These are phyloP conservation scores for Athalia cordata DNA, from an alignment of 2,888 invertebrate genomes.

Conservation along the genomic window DNA sequence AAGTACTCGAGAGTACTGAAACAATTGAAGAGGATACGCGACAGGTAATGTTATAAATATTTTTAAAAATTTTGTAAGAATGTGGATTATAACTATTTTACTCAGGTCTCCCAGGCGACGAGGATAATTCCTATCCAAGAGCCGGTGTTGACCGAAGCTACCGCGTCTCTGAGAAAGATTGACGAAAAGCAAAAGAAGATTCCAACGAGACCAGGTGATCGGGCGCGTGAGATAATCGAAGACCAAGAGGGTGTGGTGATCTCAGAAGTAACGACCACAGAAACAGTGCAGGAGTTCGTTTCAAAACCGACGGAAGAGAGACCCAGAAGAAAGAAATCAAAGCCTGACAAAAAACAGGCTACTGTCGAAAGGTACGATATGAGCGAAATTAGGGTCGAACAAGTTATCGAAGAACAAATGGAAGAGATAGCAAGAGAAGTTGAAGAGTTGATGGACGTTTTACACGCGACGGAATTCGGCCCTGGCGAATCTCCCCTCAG, in stretches of 20 bases:
- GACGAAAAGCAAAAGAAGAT: constrained; percentile 75
- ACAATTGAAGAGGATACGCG: constrained; percentile 74
- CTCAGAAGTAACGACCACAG: constrained; percentile 67
- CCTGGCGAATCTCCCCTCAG: constrained; percentile 86
- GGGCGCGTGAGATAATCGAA: constrained; percentile 75
- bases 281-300: constrained; percentile 61
- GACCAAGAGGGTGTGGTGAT: constrained; percentile 72
- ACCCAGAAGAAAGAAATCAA: constrained; percentile 55
- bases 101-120: constrained; percentile 73
- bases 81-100: neutral
- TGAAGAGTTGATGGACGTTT: constrained; percentile 83
- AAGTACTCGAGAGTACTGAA: constrained; percentile 78
- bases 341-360: constrained; percentile 63
- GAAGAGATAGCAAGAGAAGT: constrained; percentile 82
- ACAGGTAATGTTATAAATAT: neutral
- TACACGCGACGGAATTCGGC: constrained; percentile 87
- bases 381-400: constrained; percentile 75
- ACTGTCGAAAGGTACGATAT: constrained; percentile 71
- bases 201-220: constrained; percentile 72
- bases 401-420: constrained; percentile 77
- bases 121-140: constrained; percentile 77
- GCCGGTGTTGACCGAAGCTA: constrained; percentile 78
- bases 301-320: constrained; percentile 63
- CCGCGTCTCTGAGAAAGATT: constrained; percentile 79
- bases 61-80: no score